Evolutionary conservation across 2,113 vertebrate genomes (phyloP).

Genomic region (Accipiter virgatus): DNA sequence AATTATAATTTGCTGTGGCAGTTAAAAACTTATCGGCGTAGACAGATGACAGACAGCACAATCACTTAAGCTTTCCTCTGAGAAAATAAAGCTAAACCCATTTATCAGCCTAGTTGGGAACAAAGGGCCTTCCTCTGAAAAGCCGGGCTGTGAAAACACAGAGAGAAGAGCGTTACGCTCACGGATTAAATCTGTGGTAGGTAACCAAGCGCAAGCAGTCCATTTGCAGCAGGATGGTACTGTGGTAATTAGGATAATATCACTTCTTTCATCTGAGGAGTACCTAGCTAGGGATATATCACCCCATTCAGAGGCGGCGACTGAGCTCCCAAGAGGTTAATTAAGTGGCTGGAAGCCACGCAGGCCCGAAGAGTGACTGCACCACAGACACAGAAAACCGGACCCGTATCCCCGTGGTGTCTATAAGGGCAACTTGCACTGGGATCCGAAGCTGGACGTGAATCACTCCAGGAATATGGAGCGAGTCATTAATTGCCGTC

Average conservation of each 20-base stretch:
- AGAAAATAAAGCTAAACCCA: slow-evolving; percentile 47
- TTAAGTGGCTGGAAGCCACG: background rate
- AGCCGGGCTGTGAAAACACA: slow-evolving; percentile 12
- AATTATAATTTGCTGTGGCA: slow-evolving; percentile 32
- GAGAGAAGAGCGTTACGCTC: background rate
- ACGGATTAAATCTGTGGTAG: background rate
- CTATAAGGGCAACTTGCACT: background rate
- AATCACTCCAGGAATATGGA: background rate
- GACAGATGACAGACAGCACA: slow-evolving; percentile 58
- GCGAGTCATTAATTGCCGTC: background rate
- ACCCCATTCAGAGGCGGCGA: background rate
- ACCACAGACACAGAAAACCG: background rate
- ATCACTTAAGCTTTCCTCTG: slow-evolving; percentile 36
- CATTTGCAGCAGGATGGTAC: background rate
- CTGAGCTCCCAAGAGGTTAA: background rate
- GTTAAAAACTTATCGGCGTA: slow-evolving; percentile 8
- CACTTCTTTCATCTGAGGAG: background rate
- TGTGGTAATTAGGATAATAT: background rate
- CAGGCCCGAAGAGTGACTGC: background rate
- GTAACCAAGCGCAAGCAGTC: background rate
- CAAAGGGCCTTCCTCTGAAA: slow-evolving; percentile 39
- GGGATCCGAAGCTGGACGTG: background rate
- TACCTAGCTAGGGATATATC: background rate
- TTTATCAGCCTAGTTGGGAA: slow-evolving; percentile 35
- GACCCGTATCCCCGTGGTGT: background rate